phyloP scores from a whole-genome alignment of 1,140 invertebrate genomes.

The Neelides sp. region DNA sequence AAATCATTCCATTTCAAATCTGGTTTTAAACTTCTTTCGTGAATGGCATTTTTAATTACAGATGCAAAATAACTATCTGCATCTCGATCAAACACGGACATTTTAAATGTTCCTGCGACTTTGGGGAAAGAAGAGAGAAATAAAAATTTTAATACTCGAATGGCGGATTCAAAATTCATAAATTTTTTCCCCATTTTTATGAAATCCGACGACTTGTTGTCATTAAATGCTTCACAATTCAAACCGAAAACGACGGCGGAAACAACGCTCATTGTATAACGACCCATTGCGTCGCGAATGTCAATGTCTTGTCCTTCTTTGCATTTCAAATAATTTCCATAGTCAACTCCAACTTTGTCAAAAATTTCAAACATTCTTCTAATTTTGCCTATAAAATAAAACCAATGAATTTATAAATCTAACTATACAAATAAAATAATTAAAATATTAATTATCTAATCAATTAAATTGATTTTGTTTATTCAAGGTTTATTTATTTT shows the following conservation, averaged over 20 bases:
- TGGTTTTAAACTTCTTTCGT: slow-evolving; percentile 32
- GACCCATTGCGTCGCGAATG: background rate
- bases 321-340: background rate
- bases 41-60: slow-evolving; percentile 35
- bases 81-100: slow-evolving; percentile 7
- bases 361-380: background rate
- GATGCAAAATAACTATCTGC: slow-evolving; percentile 33
- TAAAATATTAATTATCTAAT: too few species aligned
- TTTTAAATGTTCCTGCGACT: background rate
- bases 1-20: slow-evolving; percentile 35
- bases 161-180: background rate
- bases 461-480: too few species aligned
- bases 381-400: too few species aligned
- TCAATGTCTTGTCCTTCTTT: background rate
- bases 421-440: too few species aligned
- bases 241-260: background rate
- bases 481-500: too few species aligned
- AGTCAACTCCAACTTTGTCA: background rate
- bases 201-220: background rate
- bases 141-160: background rate
- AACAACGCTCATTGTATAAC: background rate
- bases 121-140: background rate
- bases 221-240: background rate
- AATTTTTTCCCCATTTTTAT: background rate
- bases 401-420: too few species aligned